Percentiles rank a stretch among this genome's conserved stretches.
These are phyloP conservation scores for Drosophila gunungcola DNA, from an alignment of 1,140 invertebrate species.

Conservation along the genomic window DNA sequence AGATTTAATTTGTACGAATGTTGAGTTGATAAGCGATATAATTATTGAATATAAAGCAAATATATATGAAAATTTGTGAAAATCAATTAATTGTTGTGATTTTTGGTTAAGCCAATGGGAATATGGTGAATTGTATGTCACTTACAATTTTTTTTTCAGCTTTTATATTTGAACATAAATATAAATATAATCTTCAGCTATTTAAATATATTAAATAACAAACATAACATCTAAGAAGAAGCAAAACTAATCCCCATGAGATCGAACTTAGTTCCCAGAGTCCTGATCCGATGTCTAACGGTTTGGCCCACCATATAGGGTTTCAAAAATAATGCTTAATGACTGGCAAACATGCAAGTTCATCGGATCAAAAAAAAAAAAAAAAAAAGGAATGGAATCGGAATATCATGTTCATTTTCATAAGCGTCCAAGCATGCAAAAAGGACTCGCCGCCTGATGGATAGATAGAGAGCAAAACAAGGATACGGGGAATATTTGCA, in stretches of 20 bases:
- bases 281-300: slow-evolving; percentile 2
- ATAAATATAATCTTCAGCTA: no score
- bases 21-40: slow-evolving; percentile 44
- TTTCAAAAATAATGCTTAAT: slow-evolving; percentile 34
- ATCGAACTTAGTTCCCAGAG: not conserved
- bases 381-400: slow-evolving; percentile 56
- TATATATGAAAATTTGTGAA: slow-evolving; percentile 31
- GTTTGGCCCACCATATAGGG: slow-evolving; percentile 2
- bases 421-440: slow-evolving; percentile 68
- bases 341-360: slow-evolving; percentile 63
- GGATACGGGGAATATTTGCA: slow-evolving; percentile 60
- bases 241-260: not conserved
- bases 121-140: no score
- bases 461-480: slow-evolving; percentile 9
- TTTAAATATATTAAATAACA: no score
- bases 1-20: slow-evolving; percentile 51
- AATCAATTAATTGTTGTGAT: not conserved
- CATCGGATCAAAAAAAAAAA: slow-evolving; percentile 23
- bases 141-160: not conserved
- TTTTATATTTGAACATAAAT: not conserved
- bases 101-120: not conserved
- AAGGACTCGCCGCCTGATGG: slow-evolving; percentile 29
- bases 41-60: slow-evolving; percentile 20
- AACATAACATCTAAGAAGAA: no score
- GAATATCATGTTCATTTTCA: slow-evolving; percentile 78